Conservation (phyloP, 2,113 vertebrate genomes). For the Epinephelus cyanopodus region DNA sequence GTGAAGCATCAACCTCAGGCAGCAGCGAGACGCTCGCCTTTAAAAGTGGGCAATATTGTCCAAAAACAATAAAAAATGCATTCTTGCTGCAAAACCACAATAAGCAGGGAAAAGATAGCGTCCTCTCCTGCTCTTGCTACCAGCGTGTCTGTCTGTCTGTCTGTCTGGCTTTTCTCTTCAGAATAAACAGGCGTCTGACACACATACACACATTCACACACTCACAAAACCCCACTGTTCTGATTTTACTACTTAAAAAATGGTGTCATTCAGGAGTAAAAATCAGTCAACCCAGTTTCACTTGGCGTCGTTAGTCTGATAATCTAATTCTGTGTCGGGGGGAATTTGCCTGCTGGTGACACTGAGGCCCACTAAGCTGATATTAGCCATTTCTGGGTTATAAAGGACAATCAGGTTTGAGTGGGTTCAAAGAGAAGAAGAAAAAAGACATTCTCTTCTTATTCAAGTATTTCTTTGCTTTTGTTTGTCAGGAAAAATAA, state of each 20-base stretch:
- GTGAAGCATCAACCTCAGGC: slow-evolving; percentile 5
- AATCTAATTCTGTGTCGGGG: slow-evolving; percentile 55
- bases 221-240: slow-evolving; percentile 52
- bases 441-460: background rate
- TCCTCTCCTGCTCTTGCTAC: slow-evolving; percentile 24
- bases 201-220: slow-evolving; percentile 38
- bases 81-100: background rate
- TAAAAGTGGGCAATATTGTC: background rate
- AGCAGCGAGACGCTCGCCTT: background rate
- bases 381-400: slow-evolving; percentile 23
- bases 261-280: slow-evolving; percentile 73
- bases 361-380: slow-evolving; percentile 15
- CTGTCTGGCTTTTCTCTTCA: slow-evolving; percentile 38
- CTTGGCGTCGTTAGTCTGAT: slow-evolving; percentile 58
- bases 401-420: background rate
- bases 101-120: background rate
- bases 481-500: too few species aligned
- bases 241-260: slow-evolving; percentile 65
- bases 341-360: slow-evolving; percentile 26
- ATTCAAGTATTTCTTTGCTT: background rate
- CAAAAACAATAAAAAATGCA: background rate
- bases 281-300: slow-evolving; percentile 75
- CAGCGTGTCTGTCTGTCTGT: slow-evolving; percentile 29
- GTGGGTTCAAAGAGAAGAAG: slow-evolving; percentile 5
- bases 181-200: slow-evolving; percentile 66